A percentile compares a stretch with the other conserved stretches of the same genome.
phyloP scores from a whole-genome alignment of 2,113 vertebrate species.

The Gulo gulo region DNA sequence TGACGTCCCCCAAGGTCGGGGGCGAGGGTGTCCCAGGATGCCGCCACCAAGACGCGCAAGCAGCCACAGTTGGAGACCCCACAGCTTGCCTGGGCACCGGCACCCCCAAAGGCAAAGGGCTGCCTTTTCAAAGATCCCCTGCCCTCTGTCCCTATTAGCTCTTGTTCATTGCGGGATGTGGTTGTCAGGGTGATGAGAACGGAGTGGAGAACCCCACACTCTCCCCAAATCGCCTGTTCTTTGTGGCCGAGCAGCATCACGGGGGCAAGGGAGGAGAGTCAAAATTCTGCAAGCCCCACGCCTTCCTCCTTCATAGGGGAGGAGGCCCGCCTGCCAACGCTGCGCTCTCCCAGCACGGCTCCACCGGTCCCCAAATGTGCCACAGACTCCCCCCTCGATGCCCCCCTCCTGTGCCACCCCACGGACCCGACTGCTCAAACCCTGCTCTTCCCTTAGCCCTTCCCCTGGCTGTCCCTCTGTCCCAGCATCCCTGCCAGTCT shows the following conservation, averaged over 20 bases:
- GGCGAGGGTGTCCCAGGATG: background rate
- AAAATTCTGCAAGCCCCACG: background rate
- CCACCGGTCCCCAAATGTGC: fast-evolving
- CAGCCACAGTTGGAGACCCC: background rate
- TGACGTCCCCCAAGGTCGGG: background rate
- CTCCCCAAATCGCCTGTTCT: background rate
- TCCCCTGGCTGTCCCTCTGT: background rate
- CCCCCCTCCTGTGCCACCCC: background rate
- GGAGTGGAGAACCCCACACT: background rate
- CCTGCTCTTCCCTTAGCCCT: background rate
- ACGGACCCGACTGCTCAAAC: background rate
- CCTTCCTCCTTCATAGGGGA: background rate
- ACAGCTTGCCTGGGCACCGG: background rate
- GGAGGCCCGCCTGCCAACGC: background rate
- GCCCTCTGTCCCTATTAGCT: background rate
- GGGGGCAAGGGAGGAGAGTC: background rate
- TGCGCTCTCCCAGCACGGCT: background rate
- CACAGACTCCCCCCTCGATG: background rate
- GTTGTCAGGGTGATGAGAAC: background rate
- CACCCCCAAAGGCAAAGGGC: background rate
- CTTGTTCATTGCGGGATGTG: background rate
- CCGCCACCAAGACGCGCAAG: background rate
- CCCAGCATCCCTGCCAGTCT: background rate
- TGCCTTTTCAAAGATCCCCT: background rate
- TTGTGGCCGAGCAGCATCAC: background rate